phyloP scores from a whole-genome alignment of 2,797 vertebrate species.

The Bradypodion ventrale region DNA sequence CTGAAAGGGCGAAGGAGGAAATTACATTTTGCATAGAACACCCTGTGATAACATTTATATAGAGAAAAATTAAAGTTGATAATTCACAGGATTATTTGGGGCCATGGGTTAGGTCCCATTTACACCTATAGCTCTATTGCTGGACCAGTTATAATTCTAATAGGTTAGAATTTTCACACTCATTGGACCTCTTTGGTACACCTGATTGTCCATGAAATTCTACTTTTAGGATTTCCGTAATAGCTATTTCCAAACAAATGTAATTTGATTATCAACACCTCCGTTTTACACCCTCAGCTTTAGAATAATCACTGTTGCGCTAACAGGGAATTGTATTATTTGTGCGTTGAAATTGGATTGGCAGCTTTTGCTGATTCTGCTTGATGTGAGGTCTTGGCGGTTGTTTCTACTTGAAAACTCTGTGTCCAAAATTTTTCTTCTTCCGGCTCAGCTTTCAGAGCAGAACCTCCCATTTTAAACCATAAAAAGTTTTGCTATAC shows the following conservation, averaged over 20 bases:
- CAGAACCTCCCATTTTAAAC: slow-evolving; percentile 4
- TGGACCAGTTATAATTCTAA: not conserved
- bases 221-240: not conserved
- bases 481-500: slow-evolving; percentile 18
- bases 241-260: slow-evolving; percentile 5
- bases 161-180: not conserved
- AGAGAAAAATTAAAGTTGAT: no score
- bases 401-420: slow-evolving; percentile 12
- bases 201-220: not conserved
- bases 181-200: not conserved
- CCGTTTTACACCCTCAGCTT: slow-evolving; percentile 22
- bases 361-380: slow-evolving; percentile 15
- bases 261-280: slow-evolving; percentile 31
- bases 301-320: slow-evolving; percentile 22
- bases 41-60: no score
- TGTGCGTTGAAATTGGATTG: slow-evolving; percentile 18
- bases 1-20: no score
- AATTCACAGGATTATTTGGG: not conserved
- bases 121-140: not conserved
- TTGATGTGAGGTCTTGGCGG: not conserved
- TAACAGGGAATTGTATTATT: slow-evolving; percentile 19
- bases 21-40: no score
- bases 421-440: not conserved
- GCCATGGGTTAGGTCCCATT: not conserved
- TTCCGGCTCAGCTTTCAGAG: slow-evolving; percentile 3